These are phyloP conservation scores for Polia nebulosa DNA, from an alignment of 2,888 invertebrate species.

Conservation along the genomic window DNA sequence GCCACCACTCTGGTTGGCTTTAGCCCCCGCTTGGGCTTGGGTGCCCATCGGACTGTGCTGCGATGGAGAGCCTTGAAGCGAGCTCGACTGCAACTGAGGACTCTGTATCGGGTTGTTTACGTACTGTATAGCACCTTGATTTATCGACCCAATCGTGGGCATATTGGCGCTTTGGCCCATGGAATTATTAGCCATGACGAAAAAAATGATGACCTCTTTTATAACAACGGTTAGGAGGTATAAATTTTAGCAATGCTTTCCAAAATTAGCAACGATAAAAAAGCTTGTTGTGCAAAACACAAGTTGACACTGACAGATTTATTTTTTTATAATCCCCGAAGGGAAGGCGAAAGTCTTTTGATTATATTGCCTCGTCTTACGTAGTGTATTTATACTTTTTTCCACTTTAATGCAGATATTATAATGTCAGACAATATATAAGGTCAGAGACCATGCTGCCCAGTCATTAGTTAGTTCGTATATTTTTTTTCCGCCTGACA, in stretches of 20 bases:
- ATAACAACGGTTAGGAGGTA: not conserved
- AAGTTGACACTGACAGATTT: constrained; percentile 17
- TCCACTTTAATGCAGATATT: too few species aligned
- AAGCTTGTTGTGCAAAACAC: constrained; percentile 31
- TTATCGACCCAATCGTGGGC: constrained; percentile 82
- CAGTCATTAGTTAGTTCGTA: too few species aligned
- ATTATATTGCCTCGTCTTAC: too few species aligned
- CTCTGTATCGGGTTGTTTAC: constrained; percentile 85
- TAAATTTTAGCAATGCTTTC: not conserved
- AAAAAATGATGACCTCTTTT: constrained; percentile 27
- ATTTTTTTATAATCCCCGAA: too few species aligned
- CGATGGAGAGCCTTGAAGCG: constrained; percentile 85
- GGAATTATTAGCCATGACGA: constrained; percentile 77
- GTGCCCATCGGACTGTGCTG: constrained; percentile 88
- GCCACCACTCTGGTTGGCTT: constrained; percentile 75
- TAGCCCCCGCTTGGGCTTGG: constrained; percentile 78
- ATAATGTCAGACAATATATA: too few species aligned
- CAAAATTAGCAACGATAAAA: not conserved
- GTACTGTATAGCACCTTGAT: constrained; percentile 83
- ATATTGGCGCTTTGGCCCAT: constrained; percentile 79
- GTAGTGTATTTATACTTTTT: too few species aligned
- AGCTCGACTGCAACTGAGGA: constrained; percentile 82
- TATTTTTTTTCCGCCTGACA: too few species aligned
- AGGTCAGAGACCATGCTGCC: too few species aligned
- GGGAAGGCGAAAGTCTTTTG: too few species aligned